Conservation (phyloP, 2,113 vertebrate species). For the Hassar affinis region DNA sequence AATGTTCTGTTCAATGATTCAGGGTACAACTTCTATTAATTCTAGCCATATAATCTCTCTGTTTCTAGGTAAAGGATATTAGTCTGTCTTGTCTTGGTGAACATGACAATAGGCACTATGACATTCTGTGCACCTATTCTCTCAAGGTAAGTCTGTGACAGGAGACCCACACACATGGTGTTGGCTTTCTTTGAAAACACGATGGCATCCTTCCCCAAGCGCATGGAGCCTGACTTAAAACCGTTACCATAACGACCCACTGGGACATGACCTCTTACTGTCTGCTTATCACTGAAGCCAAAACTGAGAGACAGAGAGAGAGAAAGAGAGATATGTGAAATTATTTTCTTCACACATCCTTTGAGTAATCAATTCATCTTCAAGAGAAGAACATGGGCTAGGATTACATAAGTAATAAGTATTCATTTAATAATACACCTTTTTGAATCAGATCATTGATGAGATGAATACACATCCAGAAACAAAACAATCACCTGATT, state of each 20-base stretch:
- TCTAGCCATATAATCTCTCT: background rate
- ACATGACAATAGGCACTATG: background rate
- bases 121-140: conserved; percentile 54
- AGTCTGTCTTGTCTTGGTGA: background rate
- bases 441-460: too few species aligned
- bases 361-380: too few species aligned
- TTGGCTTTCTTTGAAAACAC: conserved; percentile 87
- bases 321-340: conserved; percentile 70
- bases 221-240: conserved; percentile 97
- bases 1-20: too few species aligned
- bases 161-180: conserved; percentile 64
- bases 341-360: too few species aligned
- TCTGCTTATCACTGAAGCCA: conserved; percentile 83
- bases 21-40: too few species aligned
- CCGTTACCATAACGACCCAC: conserved; percentile 96
- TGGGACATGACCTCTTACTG: conserved; percentile 76
- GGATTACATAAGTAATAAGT: too few species aligned
- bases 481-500: too few species aligned
- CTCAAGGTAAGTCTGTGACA: conserved; percentile 81
- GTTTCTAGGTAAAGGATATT: background rate
- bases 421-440: too few species aligned
- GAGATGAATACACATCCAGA: too few species aligned
- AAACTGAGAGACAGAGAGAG: conserved; percentile 80
- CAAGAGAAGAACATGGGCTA: too few species aligned
- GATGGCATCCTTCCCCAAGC: conserved; percentile 88